Base-by-base conservation (phyloP, 2,888 invertebrate species). In the Andrena praecox region DNA sequence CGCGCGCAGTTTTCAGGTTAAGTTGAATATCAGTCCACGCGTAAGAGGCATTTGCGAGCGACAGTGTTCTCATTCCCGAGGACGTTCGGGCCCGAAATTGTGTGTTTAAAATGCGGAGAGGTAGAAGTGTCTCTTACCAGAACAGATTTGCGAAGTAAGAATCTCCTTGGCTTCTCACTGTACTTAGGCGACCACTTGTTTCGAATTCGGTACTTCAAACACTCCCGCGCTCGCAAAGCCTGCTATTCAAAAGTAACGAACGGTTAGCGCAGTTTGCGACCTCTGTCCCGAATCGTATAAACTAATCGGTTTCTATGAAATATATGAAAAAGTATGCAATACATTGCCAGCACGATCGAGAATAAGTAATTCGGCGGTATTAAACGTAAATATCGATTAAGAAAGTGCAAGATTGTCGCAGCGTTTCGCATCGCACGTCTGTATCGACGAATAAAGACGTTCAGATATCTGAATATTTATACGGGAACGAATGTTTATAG, bases 211-310 rank as follows among this genome's bases (percentile, higher is more conserved):
- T 59, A 24, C 4, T 59, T 12, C 20, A 5, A 54, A 24, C 31
- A 20, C 59, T 50, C 2, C 27, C 54, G 35, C 59, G 72, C 80
- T 72, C 80, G 63, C 78, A 64, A 70, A 64, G 35, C 50, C 79
- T 64, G 56, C 54, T 48, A 71, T 52, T 59, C 71, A 68, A 56
- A 72, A 2, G 20, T 48, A 27, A 12, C 12, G 24, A 50, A 64
- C 24, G 54, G 42, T 68, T 42, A 20, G 42, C 64, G 48, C 52
- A 27, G 27, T 42, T 66, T 56, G 59, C 73, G 69, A 66, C 54
- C n/a, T 80, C 33, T 74, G 48, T 74, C 27, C 71, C 31, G 66
- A 67, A 82, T 80, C 54, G 48, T 68, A 24, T 56, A n/a, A 75
- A 77, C 59, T 71, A 35, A 69, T 50, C 60, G 66, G 68, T 48